Percentiles rank a stretch among this genome's conserved stretches.
phyloP scores from a whole-genome alignment of 2,113 vertebrate genomes.

The Crotalus viridis region DNA sequence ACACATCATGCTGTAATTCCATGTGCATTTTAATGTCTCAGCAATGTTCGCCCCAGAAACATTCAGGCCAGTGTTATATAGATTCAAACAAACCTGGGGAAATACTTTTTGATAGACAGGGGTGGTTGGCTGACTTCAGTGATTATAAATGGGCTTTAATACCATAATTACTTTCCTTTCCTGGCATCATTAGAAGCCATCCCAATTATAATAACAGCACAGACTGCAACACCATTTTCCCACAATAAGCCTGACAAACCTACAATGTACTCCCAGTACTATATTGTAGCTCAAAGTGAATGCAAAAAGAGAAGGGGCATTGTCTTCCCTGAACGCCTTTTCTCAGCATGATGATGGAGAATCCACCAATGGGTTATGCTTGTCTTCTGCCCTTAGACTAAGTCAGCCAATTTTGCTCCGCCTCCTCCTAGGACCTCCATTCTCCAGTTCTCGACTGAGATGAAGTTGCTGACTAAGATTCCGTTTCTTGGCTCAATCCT shows the following conservation, averaged over 20 bases:
- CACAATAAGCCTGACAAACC: background rate
- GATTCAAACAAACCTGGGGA: conserved; percentile 5
- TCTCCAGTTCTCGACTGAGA: too few species aligned
- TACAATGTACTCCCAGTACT: background rate
- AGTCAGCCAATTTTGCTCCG: too few species aligned
- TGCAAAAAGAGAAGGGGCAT: background rate
- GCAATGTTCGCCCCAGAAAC: background rate
- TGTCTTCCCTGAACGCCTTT: too few species aligned
- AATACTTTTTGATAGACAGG: background rate
- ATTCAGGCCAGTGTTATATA: background rate
- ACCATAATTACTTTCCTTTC: background rate
- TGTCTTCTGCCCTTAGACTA: too few species aligned
- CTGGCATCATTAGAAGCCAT: background rate
- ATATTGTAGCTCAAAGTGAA: background rate
- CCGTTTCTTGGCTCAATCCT: too few species aligned
- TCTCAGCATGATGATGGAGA: too few species aligned
- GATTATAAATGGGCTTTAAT: background rate
- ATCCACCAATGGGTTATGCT: too few species aligned
- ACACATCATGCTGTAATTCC: background rate
- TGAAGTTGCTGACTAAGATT: too few species aligned
- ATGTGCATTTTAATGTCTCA: background rate
- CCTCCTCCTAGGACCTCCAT: too few species aligned
- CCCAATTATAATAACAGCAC: background rate
- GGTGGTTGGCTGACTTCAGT: background rate
- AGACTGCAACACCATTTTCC: background rate